Conservation (phyloP, 2,888 invertebrate species). For the Drosophila quinaria region DNA sequence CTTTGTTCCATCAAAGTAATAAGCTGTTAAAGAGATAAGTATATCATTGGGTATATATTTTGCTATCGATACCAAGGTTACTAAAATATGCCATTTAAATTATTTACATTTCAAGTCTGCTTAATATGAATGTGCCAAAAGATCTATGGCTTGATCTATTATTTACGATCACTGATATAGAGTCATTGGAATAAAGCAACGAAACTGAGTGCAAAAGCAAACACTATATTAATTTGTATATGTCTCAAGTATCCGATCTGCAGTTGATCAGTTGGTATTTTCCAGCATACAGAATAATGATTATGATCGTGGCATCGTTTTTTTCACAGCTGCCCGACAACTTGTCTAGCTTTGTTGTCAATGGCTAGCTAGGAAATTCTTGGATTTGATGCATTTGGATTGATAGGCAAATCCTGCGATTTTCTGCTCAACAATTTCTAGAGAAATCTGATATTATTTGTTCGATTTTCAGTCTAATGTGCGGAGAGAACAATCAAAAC, state of each 20-base stretch:
- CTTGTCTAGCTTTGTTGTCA: constrained; percentile 42
- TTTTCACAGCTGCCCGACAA: constrained; percentile 51
- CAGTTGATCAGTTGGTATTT: constrained; percentile 2
- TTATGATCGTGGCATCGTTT: constrained; percentile 1
- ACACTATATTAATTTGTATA: neutral
- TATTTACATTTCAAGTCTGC: neutral
- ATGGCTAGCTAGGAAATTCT: constrained; percentile 11
- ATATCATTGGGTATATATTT: neutral
- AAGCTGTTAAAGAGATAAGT: neutral
- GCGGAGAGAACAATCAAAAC: constrained; percentile 31
- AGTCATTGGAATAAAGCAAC: neutral
- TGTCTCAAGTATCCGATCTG: constrained; percentile 11
- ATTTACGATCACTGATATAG: neutral
- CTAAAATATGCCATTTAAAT: neutral
- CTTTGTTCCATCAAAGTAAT: neutral
- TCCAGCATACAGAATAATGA: neutral
- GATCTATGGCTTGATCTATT: neutral
- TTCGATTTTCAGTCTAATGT: constrained; percentile 50
- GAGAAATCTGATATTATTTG: constrained; percentile 65
- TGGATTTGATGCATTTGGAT: constrained; percentile 51
- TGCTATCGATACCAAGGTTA: neutral
- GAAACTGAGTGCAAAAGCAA: constrained; percentile 1
- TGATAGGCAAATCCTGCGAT: constrained; percentile 70
- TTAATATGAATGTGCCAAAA: neutral
- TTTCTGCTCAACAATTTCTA: constrained; percentile 55